Evolutionary conservation across 2,888 invertebrate genomes (phyloP).

Genomic region (Isotomurus palustris): DNA sequence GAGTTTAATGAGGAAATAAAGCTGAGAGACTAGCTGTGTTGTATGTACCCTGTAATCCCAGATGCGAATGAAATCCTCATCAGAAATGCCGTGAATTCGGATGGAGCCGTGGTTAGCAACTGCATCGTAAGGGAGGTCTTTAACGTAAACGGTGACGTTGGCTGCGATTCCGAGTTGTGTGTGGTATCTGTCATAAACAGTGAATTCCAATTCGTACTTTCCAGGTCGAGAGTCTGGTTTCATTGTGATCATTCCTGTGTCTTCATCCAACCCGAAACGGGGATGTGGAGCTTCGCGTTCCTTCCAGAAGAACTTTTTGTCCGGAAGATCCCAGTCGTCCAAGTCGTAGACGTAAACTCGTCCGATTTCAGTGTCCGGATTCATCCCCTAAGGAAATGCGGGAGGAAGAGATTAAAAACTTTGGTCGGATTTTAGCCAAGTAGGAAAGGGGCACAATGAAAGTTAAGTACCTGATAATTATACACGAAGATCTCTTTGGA

Average conservation of each 20-base stretch:
- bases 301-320: conserved; percentile 96
- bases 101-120: conserved; percentile 93
- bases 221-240: conserved; percentile 86
- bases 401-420: not conserved
- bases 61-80: conserved; percentile 91
- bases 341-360: conserved; percentile 94
- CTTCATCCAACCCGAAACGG: conserved; percentile 80
- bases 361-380: conserved; percentile 86
- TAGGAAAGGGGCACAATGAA: not conserved
- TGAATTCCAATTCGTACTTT: conserved; percentile 55
- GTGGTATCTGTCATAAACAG: conserved; percentile 89
- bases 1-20: no score
- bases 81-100: conserved; percentile 85
- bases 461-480: conserved; percentile 67
- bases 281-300: conserved; percentile 79
- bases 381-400: conserved; percentile 62
- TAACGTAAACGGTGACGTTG: conserved; percentile 91
- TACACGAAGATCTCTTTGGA: conserved; percentile 94
- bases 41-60: conserved; percentile 68
- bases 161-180: conserved; percentile 92
- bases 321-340: conserved; percentile 98
- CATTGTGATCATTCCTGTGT: conserved; percentile 94
- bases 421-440: not conserved
- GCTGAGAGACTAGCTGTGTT: not conserved
- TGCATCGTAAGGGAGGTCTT: conserved; percentile 92